Evolutionary conservation across 1,140 invertebrate species (phyloP).

Genomic region (Sarcophaga bullata): DNA sequence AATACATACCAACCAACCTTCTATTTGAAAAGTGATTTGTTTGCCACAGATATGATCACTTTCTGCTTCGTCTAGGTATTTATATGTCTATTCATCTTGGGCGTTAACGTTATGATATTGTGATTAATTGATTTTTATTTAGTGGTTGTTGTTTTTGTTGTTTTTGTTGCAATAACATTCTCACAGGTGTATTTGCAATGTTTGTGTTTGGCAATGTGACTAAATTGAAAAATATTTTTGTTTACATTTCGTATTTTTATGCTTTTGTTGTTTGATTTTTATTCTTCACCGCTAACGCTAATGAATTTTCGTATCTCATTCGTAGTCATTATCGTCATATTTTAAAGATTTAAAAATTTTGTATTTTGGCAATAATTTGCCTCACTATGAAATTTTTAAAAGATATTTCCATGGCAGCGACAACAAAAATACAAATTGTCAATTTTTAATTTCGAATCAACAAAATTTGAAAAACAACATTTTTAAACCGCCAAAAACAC

Average conservation of each 20-base stretch:
- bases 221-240: constrained; percentile 36
- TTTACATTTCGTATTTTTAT: background rate
- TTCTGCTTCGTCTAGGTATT: too few relatives aligned
- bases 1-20: too few relatives aligned
- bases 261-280: background rate
- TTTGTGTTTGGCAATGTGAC: constrained; percentile 25
- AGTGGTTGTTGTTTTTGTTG: background rate
- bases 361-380: background rate
- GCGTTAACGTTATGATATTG: background rate
- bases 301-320: constrained; percentile 8
- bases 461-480: background rate
- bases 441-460: background rate
- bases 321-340: background rate
- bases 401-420: background rate
- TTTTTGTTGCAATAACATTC: background rate
- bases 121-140: background rate
- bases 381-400: background rate
- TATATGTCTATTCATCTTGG: too few relatives aligned
- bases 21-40: too few relatives aligned
- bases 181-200: constrained; percentile 27
- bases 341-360: background rate
- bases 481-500: background rate
- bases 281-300: background rate
- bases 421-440: background rate
- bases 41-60: too few relatives aligned